Conservation (phyloP, 2,113 vertebrate species). For the Erpornis zantholeuca region DNA sequence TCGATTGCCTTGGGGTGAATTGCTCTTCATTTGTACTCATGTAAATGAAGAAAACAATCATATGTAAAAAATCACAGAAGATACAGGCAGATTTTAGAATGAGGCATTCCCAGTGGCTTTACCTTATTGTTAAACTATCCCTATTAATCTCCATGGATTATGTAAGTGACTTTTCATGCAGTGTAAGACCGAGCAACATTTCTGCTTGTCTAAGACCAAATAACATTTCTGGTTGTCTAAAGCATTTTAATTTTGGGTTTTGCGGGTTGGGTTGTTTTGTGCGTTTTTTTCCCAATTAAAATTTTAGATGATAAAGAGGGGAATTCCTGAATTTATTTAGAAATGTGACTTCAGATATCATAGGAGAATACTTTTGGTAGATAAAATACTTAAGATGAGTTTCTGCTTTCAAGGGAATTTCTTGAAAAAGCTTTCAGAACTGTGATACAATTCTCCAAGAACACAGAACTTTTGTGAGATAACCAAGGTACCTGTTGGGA, state of each 20-base stretch:
- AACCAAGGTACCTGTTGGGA: slow-evolving; percentile 31
- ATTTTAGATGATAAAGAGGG: slow-evolving; percentile 28
- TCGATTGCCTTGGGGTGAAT: not conserved
- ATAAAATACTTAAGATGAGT: not conserved
- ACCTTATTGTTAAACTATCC: slow-evolving; percentile 27
- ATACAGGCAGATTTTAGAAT: slow-evolving; percentile 27
- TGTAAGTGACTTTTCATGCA: slow-evolving; percentile 10
- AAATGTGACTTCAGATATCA: slow-evolving; percentile 43
- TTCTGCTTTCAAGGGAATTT: slow-evolving; percentile 32
- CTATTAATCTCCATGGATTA: slow-evolving; percentile 43
- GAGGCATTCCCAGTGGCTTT: slow-evolving; percentile 7
- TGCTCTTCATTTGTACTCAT: not conserved
- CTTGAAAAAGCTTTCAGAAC: slow-evolving; percentile 38
- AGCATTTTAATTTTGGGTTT: not conserved
- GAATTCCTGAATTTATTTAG: slow-evolving; percentile 34
- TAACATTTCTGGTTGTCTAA: slow-evolving; percentile 28
- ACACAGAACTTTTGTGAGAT: slow-evolving; percentile 9
- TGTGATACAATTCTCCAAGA: slow-evolving; percentile 52
- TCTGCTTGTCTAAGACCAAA: slow-evolving; percentile 27
- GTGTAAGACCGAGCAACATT: slow-evolving; percentile 20
- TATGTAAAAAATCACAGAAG: slow-evolving; percentile 16
- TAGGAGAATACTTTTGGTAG: slow-evolving; percentile 7
- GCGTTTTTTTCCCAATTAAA: not conserved
- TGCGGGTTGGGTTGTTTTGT: not conserved
- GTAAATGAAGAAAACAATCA: slow-evolving; percentile 2